These are phyloP conservation scores for Drosophila takahashii DNA, from an alignment of 1,140 invertebrate species.

Conservation along the genomic window DNA sequence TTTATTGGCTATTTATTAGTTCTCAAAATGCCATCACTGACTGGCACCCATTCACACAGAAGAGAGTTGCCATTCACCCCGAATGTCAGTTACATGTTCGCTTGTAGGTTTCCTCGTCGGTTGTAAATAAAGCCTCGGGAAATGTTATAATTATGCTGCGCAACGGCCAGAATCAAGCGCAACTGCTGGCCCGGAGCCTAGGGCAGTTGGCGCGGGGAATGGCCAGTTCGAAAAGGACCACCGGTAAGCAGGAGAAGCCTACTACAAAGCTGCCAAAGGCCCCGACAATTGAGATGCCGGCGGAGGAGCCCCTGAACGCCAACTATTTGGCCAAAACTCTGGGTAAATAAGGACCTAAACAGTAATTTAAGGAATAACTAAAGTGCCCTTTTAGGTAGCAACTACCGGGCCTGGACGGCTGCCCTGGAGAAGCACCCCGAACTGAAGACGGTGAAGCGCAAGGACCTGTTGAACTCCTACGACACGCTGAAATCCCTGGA, in stretches of 20 bases:
- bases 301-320: slow-evolving; percentile 61
- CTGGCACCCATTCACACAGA: slow-evolving; percentile 2
- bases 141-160: slow-evolving; percentile 63
- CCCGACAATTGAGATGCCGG: slow-evolving; percentile 21
- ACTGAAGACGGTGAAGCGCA: slow-evolving; percentile 65
- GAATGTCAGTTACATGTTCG: slow-evolving; percentile 27
- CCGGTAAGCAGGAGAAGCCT: slow-evolving; percentile 7
- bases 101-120: slow-evolving; percentile 9
- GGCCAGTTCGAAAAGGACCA: slow-evolving; percentile 14
- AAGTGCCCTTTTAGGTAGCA: slow-evolving; percentile 39
- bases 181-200: slow-evolving; percentile 26
- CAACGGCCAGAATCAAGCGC: slow-evolving; percentile 44
- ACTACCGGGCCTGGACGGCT: slow-evolving; percentile 43
- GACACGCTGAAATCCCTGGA: slow-evolving; percentile 63
- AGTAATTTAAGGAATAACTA: not conserved
- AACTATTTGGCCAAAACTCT: slow-evolving; percentile 51
- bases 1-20: not conserved
- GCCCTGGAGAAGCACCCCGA: slow-evolving; percentile 73
- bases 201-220: slow-evolving; percentile 24
- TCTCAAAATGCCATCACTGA: not conserved
- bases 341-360: slow-evolving; percentile 27
- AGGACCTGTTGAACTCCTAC: slow-evolving; percentile 67
- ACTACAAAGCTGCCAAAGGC: slow-evolving; percentile 17
- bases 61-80: not conserved
- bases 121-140: slow-evolving; percentile 23